Evolutionary conservation across 2,113 vertebrate species (phyloP), one percentile per base, ranked within the genome.

Genomic region (Phaethornis superciliosus): DNA sequence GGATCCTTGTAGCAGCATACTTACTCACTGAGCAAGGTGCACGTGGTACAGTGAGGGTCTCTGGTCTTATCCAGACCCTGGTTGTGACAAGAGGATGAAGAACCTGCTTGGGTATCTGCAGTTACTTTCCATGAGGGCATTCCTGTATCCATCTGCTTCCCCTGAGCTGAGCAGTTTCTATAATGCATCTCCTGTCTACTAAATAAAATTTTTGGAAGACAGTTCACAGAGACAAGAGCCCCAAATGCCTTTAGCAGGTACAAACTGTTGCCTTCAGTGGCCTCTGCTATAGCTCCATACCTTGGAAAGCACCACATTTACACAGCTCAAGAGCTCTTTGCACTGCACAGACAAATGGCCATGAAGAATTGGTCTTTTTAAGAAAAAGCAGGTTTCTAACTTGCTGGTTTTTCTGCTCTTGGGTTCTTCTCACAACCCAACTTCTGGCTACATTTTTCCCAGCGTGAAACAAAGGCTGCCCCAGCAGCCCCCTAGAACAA

Each of bases 381-480:
- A 56, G 15, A n/a, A 70, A n/a, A 15, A 37, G 2, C 49, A 37
- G 23, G 5, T 60, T 85, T 44, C 60, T 62, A 32, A 13, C 16
- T 1, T 4, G 17, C 17, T 7, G 4, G 0, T 65, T 58, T 59
- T 80, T 18, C 55, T 44, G 40, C 44, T n/a, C 4, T 33, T 44
- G n/a, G 7, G 12, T 33, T 44, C 55, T 40, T 58, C 37, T 15
- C 16, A 5, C 46, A 62, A 17, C 32, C 32, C 33, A 16, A n/a
- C 7, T 2, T 10, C 33, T 44, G 24, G 14, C 32, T 10, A 0
- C 2, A 0, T 40, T 62, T 49, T 12, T 60, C 52, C 76, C 71
- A 55, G 27, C 21, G 15, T 24, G 69, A 72, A 76, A 32, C 21
- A 16, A 1, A 0, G 10, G 37, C 70, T 68, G 18, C 46, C 65